Percentiles rank a stretch among this genome's conserved stretches.
phyloP scores from a whole-genome alignment of 2,888 invertebrate species.

The Ditula angustiorana region DNA sequence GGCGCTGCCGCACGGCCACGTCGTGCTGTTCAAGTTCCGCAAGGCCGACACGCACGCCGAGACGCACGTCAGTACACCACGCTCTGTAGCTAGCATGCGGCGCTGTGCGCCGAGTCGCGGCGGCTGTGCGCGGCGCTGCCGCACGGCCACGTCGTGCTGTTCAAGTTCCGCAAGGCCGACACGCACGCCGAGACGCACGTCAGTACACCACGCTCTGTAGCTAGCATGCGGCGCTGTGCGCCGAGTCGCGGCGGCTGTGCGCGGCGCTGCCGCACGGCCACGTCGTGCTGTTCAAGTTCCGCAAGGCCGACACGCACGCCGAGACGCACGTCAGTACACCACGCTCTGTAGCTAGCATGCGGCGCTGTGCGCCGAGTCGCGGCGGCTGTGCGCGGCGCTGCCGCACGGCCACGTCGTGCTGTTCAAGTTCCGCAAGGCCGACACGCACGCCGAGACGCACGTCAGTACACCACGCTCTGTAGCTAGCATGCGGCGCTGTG shows the following conservation, averaged over 20 bases:
- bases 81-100: conserved; percentile 95
- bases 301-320: conserved; percentile 93
- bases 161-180: conserved; percentile 97
- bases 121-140: conserved; percentile 95
- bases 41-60: conserved; percentile 91
- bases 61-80: conserved; percentile 89
- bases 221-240: conserved; percentile 95
- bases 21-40: conserved; percentile 97
- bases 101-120: conserved; percentile 96
- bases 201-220: conserved; percentile 96
- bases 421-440: conserved; percentile 97
- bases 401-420: conserved; percentile 97
- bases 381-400: conserved; percentile 93
- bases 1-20: conserved; percentile 96
- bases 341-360: conserved; percentile 96
- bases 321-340: conserved; percentile 86
- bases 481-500: conserved; percentile 96
- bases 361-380: conserved; percentile 96
- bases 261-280: conserved; percentile 97
- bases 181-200: conserved; percentile 71
- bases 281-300: conserved; percentile 97
- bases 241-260: conserved; percentile 94
- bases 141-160: conserved; percentile 96
- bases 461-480: conserved; percentile 94
- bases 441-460: conserved; percentile 83